These are phyloP conservation scores for Xiphorhynchus elegans DNA, from an alignment of 2,113 vertebrate species.

Conservation along the genomic window DNA sequence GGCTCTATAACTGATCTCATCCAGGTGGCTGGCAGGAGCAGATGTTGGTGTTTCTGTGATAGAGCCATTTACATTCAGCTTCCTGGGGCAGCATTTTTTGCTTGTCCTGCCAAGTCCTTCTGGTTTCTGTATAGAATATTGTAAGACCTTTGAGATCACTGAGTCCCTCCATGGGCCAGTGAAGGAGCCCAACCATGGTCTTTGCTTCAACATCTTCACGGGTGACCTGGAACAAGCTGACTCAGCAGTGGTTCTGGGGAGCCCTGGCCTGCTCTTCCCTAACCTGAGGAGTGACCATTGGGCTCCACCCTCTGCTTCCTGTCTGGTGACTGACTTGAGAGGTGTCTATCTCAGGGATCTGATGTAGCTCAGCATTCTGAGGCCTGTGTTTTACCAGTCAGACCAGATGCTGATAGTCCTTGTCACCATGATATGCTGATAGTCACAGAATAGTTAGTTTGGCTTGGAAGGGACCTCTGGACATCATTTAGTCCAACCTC, in stretches of 20 bases:
- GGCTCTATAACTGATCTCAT: background rate
- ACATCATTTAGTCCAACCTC: background rate
- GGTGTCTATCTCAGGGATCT: background rate
- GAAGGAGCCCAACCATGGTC: background rate
- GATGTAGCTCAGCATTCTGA: background rate
- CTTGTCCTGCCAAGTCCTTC: background rate
- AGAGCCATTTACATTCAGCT: background rate
- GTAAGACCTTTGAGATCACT: background rate
- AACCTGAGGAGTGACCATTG: background rate
- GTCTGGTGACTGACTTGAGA: accelerated
- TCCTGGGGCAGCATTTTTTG: background rate
- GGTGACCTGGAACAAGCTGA: background rate
- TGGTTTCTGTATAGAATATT: background rate
- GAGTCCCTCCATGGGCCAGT: background rate
- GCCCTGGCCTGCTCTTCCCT: background rate
- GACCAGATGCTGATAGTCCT: background rate
- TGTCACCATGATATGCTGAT: accelerated
- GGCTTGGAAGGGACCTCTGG: background rate
- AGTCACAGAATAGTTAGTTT: background rate
- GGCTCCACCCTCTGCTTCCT: background rate
- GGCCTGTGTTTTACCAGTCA: background rate
- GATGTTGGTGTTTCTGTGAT: background rate
- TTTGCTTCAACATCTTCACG: background rate
- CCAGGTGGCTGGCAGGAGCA: background rate
- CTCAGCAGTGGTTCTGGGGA: background rate